Evolutionary conservation across 2,888 invertebrate genomes (phyloP), one percentile per base, ranked within the genome.

Genomic region (Byasa hedistus): DNA sequence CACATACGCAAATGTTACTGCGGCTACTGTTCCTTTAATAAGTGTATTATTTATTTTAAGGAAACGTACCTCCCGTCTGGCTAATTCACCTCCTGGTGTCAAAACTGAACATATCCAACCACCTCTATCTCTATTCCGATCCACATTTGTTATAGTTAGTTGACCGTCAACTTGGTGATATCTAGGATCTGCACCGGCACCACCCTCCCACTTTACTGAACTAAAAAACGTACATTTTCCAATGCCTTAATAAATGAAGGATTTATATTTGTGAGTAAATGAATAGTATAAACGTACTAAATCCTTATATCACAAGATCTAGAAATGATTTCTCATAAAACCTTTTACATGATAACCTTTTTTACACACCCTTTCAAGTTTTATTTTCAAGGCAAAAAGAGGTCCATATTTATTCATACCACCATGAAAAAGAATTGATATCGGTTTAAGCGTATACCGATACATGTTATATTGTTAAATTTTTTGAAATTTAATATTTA

Each of bases 21-120:
- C 27, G 3, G 5, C 27, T 27, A 27, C 27, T 27, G 27, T 3
- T 27, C 5, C 1, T 39, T 39, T 12, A 39, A 15, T 39, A 12
- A 39, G 39, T 39, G 12, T 39, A 39, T 1, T 15, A 39, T 12
- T 39, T 27, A 27, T 27, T 27, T 27, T 15, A 24, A 57, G 10
- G 12, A 75, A 91, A 27, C 23, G n/a, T 79, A 95, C 95, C 85
- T 96, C 96, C 75, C 96, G 92, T 70, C 95, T 94, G 62, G 96
- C 96, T 57, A 95, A 93, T 80, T 96, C 95, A 1, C 96, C 96
- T 21, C 94, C 94, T 57, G 95, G 93, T 66, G 95, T 95, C 39
- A 94, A 92, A 0, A 96, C 96, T 57, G 94, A 94, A 84, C 97
- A 97, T 24, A 94, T 95, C 92, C 96, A 97, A 60, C 93, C 93